Percentiles rank a stretch among this genome's conserved stretches.
Conservation (phyloP, 2,888 invertebrate species). For the Cheilosia variabilis region DNA sequence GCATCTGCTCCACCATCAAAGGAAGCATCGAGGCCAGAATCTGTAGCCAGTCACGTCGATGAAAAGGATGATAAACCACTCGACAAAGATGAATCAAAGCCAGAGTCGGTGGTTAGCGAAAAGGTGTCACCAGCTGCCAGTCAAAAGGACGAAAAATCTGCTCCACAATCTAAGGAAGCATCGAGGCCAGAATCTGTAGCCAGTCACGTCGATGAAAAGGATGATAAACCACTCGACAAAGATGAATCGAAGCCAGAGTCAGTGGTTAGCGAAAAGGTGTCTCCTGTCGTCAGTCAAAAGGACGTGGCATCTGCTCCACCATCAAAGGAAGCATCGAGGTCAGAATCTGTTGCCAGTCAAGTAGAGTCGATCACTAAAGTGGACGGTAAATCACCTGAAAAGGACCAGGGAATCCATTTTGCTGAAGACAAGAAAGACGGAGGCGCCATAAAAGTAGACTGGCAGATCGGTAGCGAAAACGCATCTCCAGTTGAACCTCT, state of each 20-base stretch:
- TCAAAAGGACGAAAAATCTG: conserved; percentile 61
- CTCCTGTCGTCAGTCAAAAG: conserved; percentile 23
- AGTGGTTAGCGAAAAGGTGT: conserved; percentile 59
- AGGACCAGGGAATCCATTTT: too few relatives aligned
- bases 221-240: not conserved
- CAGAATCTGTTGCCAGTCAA: conserved; percentile 75
- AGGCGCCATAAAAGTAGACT: conserved; percentile 25
- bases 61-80: too few relatives aligned
- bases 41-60: too few relatives aligned
- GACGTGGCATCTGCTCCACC: conserved; percentile 16
- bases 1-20: too few relatives aligned
- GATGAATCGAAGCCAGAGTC: conserved; percentile 74
- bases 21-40: too few relatives aligned
- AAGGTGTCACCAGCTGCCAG: conserved; percentile 29
- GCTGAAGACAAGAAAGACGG: not conserved
- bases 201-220: conserved; percentile 25
- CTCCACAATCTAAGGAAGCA: conserved; percentile 49
- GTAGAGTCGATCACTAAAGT: too few relatives aligned
- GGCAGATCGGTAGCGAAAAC: conserved; percentile 40
- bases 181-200: conserved; percentile 74
- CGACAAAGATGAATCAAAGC: conserved; percentile 22
- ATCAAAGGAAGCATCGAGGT: conserved; percentile 75
- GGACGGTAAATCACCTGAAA: too few relatives aligned
- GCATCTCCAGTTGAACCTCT: conserved; percentile 47
- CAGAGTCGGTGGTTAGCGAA: not conserved